These are phyloP conservation scores for Gorsachius goisagi DNA, from an alignment of 2,113 vertebrate species.

Conservation along the genomic window DNA sequence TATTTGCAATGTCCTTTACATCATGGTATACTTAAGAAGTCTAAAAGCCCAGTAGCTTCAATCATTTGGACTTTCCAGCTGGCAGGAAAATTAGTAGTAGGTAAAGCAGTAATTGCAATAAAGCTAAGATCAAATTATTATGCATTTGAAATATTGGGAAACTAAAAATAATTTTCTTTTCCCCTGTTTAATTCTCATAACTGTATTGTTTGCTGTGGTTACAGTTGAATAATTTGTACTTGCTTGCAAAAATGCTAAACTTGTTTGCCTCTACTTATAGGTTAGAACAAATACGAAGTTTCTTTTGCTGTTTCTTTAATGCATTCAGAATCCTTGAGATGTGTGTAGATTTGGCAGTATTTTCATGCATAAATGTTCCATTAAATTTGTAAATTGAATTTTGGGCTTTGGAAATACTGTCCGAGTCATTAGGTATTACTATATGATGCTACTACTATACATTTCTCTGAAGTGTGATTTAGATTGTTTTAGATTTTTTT, in stretches of 20 bases:
- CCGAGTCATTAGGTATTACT: not conserved
- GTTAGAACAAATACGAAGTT: not conserved
- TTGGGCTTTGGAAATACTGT: not conserved
- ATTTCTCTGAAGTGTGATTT: not conserved
- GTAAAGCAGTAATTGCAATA: not conserved
- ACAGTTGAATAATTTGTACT: not conserved
- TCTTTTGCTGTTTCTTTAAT: not conserved
- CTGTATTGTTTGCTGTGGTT: not conserved
- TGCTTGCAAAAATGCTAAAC: not conserved
- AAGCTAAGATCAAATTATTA: not conserved
- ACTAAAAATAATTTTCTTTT: not conserved
- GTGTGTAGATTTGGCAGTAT: not conserved
- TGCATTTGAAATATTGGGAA: not conserved
- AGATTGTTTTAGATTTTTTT: not conserved
- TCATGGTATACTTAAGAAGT: not conserved
- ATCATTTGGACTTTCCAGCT: not conserved
- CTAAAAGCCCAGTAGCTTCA: not conserved
- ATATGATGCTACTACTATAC: not conserved
- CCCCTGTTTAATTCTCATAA: not conserved
- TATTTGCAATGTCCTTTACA: not conserved
- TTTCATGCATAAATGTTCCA: not conserved
- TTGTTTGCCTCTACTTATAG: not conserved
- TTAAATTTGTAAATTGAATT: not conserved
- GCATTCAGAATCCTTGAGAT: not conserved
- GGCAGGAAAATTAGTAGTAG: not conserved